Evolutionary conservation across 2,113 vertebrate species (phyloP), one percentile per base, ranked within the genome.

Genomic region (Thymallus thymallus): DNA sequence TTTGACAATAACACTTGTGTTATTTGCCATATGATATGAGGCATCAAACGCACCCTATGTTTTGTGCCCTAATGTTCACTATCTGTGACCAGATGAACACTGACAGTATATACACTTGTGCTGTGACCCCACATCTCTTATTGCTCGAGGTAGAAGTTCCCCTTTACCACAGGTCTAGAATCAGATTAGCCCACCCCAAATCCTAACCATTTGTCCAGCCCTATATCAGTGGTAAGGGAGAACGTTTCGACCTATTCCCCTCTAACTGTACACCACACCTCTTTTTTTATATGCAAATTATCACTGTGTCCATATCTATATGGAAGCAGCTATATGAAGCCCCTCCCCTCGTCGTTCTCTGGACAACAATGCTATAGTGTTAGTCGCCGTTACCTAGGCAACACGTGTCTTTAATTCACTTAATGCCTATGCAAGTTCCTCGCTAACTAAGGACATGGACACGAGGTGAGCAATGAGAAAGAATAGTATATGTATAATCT

Each of bases 91-190:
- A 78, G 82, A 75, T 87, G 84, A 84, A 82, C 72, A 76, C 61
- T 10, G 71, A 70, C 84, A 85, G 86, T 91, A 82, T 90, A 82
- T 87, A 88, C 2, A 48, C 74, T 76, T 87, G 79, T 85, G 82
- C 76, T 86, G 82, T 85, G 79, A 81, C 48, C 56, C 56, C 41
- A 73, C 55, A n/a, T 29, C 75, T 35, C 77, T 61, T 26, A 85
- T 16, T 51, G 48, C 12, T 18, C 48, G 13, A 16, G 48, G 16
- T 51, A 51, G 16, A 4, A 18, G 14, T 51, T 18, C 3, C 48
- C 48, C 16, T 18, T 51, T 16, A 51, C 48, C 48, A 51, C 48
- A 14, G 48, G 48, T 18, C 13, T 51, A 5, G 16, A 51, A 51
- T 51, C 48, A 51, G 48, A 16, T 51, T 51, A 18, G 14, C 48